A percentile compares a stretch with the other conserved stretches of the same genome.
These are phyloP conservation scores for Colinus virginianus DNA, from an alignment of 2,113 vertebrate genomes.

Conservation along the genomic window DNA sequence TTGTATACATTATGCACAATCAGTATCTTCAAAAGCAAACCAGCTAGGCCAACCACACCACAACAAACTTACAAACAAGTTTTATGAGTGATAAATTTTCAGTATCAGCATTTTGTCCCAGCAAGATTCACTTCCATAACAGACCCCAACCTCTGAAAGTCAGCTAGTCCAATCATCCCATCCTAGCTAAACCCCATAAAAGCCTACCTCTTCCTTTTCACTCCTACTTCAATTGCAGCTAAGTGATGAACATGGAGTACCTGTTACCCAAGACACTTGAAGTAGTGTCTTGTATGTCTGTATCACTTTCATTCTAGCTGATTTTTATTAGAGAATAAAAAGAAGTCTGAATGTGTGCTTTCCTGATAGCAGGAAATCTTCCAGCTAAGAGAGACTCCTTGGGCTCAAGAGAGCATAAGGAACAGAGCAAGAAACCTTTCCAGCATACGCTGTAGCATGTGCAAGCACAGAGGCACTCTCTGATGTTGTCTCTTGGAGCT, in stretches of 20 bases:
- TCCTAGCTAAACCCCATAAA: background rate
- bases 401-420: background rate
- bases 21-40: background rate
- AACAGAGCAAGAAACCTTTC: background rate
- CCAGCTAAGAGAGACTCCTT: background rate
- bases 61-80: background rate
- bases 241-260: rapidly evolving
- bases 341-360: background rate
- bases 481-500: background rate
- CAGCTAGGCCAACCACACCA: background rate
- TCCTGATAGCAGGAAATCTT: background rate
- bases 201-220: background rate
- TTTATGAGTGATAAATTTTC: background rate
- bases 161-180: background rate
- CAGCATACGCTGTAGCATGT: background rate
- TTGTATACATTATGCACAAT: background rate
- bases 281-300: background rate
- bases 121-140: background rate
- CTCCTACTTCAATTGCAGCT: background rate
- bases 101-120: background rate
- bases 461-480: background rate
- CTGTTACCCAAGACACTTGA: background rate
- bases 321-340: background rate
- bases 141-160: background rate
- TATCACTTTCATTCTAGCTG: background rate